Percentiles rank a stretch among this genome's conserved stretches.
phyloP scores from a whole-genome alignment of 2,113 vertebrate genomes.

The Ailurus styani region DNA sequence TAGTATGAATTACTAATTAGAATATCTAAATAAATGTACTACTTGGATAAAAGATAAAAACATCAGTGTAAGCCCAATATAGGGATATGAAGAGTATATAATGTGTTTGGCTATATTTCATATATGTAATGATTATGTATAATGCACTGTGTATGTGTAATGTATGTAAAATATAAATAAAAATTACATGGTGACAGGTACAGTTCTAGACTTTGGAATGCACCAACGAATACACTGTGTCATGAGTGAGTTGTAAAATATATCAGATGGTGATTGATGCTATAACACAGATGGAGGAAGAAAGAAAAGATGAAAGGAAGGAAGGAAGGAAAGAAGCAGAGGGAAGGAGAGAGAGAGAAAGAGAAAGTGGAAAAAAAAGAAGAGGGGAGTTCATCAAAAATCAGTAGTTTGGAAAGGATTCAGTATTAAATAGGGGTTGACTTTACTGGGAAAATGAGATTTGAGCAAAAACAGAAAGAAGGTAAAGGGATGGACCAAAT shows the following conservation, averaged over 20 bases:
- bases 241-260: not conserved
- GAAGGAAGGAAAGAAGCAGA: no score
- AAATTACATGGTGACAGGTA: not conserved
- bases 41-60: not conserved
- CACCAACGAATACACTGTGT: not conserved
- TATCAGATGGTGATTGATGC: not conserved
- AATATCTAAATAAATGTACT: not conserved
- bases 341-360: no score
- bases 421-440: not conserved
- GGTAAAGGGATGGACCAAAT: not conserved
- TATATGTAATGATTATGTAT: not conserved
- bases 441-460: not conserved
- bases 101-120: not conserved
- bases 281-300: not conserved
- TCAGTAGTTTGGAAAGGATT: not conserved
- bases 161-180: not conserved
- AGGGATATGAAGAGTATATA: not conserved
- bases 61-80: not conserved
- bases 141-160: not conserved
- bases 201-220: not conserved
- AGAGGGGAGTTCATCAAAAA: not conserved
- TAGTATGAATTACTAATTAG: not conserved
- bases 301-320: not conserved
- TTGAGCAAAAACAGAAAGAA: not conserved
- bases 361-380: accelerated